A percentile compares a stretch with the other conserved stretches of the same genome.
These are phyloP conservation scores for Neomonachus schauinslandi DNA, from an alignment of 2,113 vertebrate genomes.

Conservation along the genomic window DNA sequence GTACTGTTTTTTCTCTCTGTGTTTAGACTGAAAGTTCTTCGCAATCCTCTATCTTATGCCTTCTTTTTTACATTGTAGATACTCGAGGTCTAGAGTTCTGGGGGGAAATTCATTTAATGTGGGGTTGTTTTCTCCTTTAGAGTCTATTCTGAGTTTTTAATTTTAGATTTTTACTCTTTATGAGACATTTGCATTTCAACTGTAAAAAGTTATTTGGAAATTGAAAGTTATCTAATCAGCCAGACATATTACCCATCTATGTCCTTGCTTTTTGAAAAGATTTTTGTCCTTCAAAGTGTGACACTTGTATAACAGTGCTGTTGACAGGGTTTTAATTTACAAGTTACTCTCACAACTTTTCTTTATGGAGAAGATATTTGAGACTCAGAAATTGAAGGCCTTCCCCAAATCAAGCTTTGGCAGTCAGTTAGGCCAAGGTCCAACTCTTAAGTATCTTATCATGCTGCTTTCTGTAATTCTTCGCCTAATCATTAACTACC, in stretches of 20 bases:
- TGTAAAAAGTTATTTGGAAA: conserved; percentile 35
- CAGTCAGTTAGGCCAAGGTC: neutral
- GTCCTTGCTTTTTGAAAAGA: neutral
- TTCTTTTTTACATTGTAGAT: neutral
- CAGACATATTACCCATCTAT: neutral
- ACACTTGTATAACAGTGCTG: neutral
- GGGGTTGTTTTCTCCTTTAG: neutral
- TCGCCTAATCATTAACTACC: conserved; percentile 4
- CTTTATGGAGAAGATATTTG: neutral
- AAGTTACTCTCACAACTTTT: neutral
- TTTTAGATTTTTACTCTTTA: conserved; percentile 14
- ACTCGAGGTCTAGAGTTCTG: neutral
- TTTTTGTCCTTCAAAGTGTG: conserved; percentile 22
- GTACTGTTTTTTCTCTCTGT: neutral
- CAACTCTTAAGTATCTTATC: neutral
- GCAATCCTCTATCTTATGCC: neutral
- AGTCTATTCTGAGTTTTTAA: conserved; percentile 24
- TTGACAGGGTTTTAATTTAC: conserved; percentile 2
- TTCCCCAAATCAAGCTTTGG: neutral
- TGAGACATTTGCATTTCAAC: conserved; percentile 10
- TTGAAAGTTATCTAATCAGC: conserved; percentile 22
- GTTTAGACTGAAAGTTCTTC: conserved; percentile 2
- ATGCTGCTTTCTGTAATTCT: neutral
- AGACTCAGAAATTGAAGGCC: neutral
- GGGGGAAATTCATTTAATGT: neutral